Evolutionary conservation across 30 jellyfish, hydroid and myxozoan species (phyloP).

Genomic region (Aurelia sp.): DNA sequence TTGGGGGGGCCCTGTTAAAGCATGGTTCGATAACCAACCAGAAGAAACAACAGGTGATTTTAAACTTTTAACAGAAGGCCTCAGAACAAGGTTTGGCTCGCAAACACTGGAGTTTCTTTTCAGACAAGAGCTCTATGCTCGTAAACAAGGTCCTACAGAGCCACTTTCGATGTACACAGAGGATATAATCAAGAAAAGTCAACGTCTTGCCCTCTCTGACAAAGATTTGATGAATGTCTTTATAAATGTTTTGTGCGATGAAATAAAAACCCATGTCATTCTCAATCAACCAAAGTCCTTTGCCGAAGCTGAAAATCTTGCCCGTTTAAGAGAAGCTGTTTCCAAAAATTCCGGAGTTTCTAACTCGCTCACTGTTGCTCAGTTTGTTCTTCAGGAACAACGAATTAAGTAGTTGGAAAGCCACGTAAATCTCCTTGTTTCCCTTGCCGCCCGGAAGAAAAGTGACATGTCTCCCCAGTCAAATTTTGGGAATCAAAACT

Average conservation of each 20-base stretch:
- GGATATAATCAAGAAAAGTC: conserved; percentile 25
- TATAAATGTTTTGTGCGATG: conserved; percentile 12
- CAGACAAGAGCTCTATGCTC: no score
- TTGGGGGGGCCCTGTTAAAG: no score
- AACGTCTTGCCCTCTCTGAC: conserved; percentile 33
- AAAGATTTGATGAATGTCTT: conserved; percentile 36
- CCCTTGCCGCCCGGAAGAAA: conserved; percentile 12
- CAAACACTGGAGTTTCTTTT: no score
- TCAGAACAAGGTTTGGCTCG: no score
- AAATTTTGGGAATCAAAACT: no score
- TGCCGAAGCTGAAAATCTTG: conserved; percentile 43
- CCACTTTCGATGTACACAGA: neutral
- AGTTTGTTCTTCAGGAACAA: conserved; percentile 2
- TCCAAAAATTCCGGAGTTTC: conserved; percentile 2
- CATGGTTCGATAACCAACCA: no score
- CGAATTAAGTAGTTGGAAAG: neutral
- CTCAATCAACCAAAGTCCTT: conserved; percentile 11
- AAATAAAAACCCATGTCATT: conserved; percentile 8
- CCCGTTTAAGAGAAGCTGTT: conserved; percentile 30
- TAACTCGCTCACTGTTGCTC: neutral
- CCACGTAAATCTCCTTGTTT: conserved; percentile 1
- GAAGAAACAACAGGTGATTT: no score
- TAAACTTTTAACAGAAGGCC: no score
- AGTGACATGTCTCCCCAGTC: neutral
- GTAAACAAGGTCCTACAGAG: conserved; percentile 4